A percentile compares a stretch with the other conserved stretches of the same genome.
These are phyloP conservation scores for Propithecus perrieri DNA, from an alignment of 2,797 vertebrate genomes.

Conservation along the genomic window DNA sequence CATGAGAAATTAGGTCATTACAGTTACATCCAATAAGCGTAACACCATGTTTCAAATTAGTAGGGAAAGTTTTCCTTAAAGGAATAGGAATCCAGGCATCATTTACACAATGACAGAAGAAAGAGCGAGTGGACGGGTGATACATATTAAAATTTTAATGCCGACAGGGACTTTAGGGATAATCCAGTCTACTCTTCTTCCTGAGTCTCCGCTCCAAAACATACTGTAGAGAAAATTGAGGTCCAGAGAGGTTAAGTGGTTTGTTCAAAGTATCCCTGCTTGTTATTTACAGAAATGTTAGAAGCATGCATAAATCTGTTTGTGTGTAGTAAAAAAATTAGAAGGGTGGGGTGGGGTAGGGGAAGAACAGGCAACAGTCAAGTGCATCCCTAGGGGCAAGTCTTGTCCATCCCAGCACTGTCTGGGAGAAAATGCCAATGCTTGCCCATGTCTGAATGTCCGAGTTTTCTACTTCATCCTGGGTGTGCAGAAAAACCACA, in stretches of 20 bases:
- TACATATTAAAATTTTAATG: not conserved
- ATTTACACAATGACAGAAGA: not conserved
- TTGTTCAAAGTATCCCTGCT: not conserved
- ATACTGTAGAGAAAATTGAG: not conserved
- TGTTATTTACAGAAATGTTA: constrained; percentile 14
- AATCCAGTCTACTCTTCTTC: not conserved
- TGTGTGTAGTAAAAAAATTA: not conserved
- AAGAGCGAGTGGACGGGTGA: not conserved
- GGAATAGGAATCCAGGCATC: not conserved
- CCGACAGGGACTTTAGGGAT: not conserved
- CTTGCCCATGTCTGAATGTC: accelerated
- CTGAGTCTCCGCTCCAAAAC: not conserved
- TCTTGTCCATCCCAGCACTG: not conserved
- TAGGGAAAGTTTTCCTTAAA: not conserved
- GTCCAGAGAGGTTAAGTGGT: constrained; percentile 27
- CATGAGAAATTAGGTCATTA: not conserved
- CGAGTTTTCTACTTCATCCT: not conserved
- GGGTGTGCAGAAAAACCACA: accelerated
- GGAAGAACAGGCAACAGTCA: not conserved
- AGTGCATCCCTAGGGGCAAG: accelerated
- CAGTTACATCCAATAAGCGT: not conserved
- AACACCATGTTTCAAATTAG: not conserved
- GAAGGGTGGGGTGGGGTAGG: accelerated
- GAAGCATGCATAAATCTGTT: not conserved
- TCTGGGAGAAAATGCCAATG: not conserved